Conservation (phyloP, 2,888 invertebrate genomes). For the Plutella xylostella region DNA sequence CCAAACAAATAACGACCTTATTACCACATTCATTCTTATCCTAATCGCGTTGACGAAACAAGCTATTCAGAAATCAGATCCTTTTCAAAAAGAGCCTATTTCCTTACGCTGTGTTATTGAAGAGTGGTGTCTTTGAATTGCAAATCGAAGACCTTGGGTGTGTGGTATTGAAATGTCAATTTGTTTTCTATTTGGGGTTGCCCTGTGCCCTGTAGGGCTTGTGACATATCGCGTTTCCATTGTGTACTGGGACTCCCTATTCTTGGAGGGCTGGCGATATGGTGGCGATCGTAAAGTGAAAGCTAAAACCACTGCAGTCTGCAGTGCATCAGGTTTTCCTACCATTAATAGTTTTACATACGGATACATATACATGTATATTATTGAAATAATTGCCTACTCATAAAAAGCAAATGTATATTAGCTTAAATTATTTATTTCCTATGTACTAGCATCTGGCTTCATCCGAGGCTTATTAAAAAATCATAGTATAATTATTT, state of each 20-base stretch:
- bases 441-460: too few species aligned
- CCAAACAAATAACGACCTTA: too few species aligned
- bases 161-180: conserved; percentile 64
- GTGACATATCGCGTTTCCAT: conserved; percentile 42
- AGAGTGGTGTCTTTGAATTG: conserved; percentile 62
- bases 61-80: conserved; percentile 52
- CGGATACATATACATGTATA: too few species aligned
- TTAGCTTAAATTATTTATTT: too few species aligned
- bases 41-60: conserved; percentile 1
- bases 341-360: too few species aligned
- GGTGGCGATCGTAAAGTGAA: too few species aligned
- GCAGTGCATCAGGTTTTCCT: too few species aligned
- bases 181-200: conserved; percentile 63
- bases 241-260: conserved; percentile 27
- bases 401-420: too few species aligned
- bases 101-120: conserved; percentile 60
- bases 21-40: neutral
- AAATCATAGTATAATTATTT: too few species aligned
- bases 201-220: conserved; percentile 38
- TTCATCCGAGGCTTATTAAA: too few species aligned
- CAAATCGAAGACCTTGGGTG: conserved; percentile 56
- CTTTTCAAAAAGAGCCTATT: conserved; percentile 56
- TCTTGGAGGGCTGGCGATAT: neutral
- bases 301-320: too few species aligned
- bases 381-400: too few species aligned